phyloP scores from a whole-genome alignment of 2,888 invertebrate genomes.

The Dendrolimus pini region DNA sequence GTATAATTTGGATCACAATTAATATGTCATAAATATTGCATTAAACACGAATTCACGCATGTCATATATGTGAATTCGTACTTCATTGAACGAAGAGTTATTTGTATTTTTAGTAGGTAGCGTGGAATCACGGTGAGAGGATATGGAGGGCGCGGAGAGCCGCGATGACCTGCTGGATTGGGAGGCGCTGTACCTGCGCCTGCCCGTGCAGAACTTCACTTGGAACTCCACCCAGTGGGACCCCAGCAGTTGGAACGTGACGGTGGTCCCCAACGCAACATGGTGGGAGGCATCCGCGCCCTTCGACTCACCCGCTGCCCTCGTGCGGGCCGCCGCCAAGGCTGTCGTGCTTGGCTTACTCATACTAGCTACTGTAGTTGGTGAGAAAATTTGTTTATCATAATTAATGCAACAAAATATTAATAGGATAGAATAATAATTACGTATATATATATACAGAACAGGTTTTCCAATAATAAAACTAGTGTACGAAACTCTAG shows the following conservation, averaged over 20 bases:
- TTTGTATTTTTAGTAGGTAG: conserved; percentile 34
- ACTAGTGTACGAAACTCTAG: too few species aligned
- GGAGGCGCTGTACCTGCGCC: conserved; percentile 58
- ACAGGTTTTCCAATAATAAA: too few species aligned
- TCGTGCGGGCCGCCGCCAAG: conserved; percentile 79
- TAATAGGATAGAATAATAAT: too few species aligned
- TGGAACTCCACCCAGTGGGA: conserved; percentile 56
- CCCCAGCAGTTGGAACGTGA: conserved; percentile 47
- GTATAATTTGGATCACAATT: too few species aligned
- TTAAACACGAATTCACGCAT: too few species aligned
- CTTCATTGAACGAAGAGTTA: too few species aligned
- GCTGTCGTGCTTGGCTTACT: conserved; percentile 77
- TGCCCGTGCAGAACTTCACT: conserved; percentile 48
- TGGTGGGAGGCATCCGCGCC: conserved; percentile 63
- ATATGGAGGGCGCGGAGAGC: conserved; percentile 69
- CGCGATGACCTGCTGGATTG: conserved; percentile 57
- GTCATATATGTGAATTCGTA: too few species aligned
- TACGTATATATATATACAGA: too few species aligned
- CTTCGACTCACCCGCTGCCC: conserved; percentile 68
- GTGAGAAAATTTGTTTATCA: conserved; percentile 37
- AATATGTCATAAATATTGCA: too few species aligned
- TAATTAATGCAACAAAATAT: too few species aligned
- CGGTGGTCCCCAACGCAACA: conserved; percentile 47
- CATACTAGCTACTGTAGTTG: conserved; percentile 79
- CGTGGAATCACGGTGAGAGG: conserved; percentile 59